A percentile compares a stretch with the other conserved stretches of the same genome.
Conservation (phyloP, 1,140 invertebrate genomes). For the Heliconius melpomene region DNA sequence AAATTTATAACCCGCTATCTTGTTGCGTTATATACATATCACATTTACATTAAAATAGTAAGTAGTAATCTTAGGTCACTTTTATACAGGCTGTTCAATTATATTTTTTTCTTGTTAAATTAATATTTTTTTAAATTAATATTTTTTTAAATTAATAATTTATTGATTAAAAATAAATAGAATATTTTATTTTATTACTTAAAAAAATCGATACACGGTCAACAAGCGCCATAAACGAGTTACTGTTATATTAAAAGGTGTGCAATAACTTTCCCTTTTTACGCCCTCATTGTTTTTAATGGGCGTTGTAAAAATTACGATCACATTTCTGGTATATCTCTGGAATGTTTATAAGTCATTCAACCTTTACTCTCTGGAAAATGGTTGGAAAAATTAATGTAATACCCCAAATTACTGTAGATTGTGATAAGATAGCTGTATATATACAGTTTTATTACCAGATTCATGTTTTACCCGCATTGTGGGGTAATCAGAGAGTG, state of each 20-base stretch:
- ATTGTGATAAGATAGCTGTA: background rate
- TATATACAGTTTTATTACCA: background rate
- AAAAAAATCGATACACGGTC: background rate
- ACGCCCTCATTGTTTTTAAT: conserved; percentile 30
- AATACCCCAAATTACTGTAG: background rate
- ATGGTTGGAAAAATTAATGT: conserved; percentile 1
- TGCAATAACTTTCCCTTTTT: conserved; percentile 27
- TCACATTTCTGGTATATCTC: conserved; percentile 19
- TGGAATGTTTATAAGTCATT: conserved; percentile 30
- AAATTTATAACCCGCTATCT: too few relatives aligned
- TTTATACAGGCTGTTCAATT: background rate
- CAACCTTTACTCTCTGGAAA: background rate
- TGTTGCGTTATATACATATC: too few relatives aligned
- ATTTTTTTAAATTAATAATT: too few relatives aligned
- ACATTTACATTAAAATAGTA: too few relatives aligned
- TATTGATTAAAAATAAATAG: background rate
- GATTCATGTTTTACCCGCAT: background rate
- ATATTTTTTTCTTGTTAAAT: too few relatives aligned
- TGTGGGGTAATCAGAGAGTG: too few relatives aligned
- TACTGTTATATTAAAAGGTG: conserved; percentile 27
- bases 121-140: too few relatives aligned
- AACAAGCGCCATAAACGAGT: conserved; percentile 27
- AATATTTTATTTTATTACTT: background rate
- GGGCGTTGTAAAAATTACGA: conserved; percentile 31
- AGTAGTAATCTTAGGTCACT: background rate